Evolutionary conservation across 2,888 invertebrate genomes (phyloP).

Genomic region (Aspidiotus destructor): DNA sequence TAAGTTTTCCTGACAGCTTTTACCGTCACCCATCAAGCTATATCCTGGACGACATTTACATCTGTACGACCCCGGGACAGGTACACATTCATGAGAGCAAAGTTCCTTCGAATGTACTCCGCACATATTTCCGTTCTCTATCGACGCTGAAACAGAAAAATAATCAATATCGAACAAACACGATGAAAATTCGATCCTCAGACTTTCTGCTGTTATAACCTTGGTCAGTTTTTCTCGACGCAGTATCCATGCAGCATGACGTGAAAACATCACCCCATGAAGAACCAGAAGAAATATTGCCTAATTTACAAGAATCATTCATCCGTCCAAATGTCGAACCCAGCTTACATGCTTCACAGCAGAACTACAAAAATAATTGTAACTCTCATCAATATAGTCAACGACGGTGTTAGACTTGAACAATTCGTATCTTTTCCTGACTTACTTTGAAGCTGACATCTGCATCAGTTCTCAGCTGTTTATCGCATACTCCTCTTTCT

Average conservation of each 20-base stretch:
- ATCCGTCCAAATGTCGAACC: constrained; percentile 42
- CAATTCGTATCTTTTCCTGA: background rate
- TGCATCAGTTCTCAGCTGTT: constrained; percentile 1
- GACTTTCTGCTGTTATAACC: too few species aligned
- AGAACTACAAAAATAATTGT: constrained; percentile 43
- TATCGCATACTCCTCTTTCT: constrained; percentile 3
- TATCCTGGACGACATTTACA: constrained; percentile 63
- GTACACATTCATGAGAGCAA: constrained; percentile 70
- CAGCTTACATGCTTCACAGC: constrained; percentile 55
- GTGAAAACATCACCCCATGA: constrained; percentile 54
- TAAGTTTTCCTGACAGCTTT: constrained; percentile 52
- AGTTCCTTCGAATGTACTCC: constrained; percentile 49
- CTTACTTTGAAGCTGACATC: constrained; percentile 18
- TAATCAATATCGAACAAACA: too few species aligned
- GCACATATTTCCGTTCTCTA: constrained; percentile 46
- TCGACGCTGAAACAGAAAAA: too few species aligned
- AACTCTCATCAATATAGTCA: background rate
- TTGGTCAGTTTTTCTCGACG: too few species aligned
- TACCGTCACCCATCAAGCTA: constrained; percentile 57
- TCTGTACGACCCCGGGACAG: constrained; percentile 58
- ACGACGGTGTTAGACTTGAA: background rate
- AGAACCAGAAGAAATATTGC: constrained; percentile 46
- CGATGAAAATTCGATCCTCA: too few species aligned
- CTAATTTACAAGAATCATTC: constrained; percentile 41
- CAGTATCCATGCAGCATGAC: constrained; percentile 49